phyloP scores from a whole-genome alignment of 30 jellyfish, hydroid and myxozoan genomes.

The Turritopsis rubra region DNA sequence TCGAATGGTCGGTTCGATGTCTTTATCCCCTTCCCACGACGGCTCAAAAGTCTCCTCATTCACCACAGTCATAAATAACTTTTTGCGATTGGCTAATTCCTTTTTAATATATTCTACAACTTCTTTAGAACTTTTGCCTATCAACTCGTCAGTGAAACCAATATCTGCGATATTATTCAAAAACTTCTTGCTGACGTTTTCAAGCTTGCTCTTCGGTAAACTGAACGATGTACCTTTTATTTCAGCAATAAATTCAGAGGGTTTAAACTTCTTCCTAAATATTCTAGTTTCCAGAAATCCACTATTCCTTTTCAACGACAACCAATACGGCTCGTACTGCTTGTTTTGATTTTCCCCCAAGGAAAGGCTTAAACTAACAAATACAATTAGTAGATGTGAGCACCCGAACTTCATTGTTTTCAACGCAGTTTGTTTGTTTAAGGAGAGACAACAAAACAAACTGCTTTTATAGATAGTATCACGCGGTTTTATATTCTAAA shows the following conservation, averaged over 20 bases:
- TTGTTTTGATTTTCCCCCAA: not conserved
- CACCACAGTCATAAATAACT: not conserved
- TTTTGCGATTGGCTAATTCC: not conserved
- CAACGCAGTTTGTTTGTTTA: no score
- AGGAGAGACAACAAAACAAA: not conserved
- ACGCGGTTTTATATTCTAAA: not conserved
- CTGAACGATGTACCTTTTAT: not conserved
- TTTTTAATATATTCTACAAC: not conserved
- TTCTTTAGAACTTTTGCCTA: not conserved
- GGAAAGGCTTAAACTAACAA: not conserved
- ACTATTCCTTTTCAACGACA: not conserved
- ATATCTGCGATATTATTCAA: not conserved
- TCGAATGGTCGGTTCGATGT: not conserved
- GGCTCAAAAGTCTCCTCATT: not conserved
- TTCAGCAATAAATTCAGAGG: not conserved
- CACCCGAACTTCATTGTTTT: no score
- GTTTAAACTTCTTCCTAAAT: not conserved
- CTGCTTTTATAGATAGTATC: no score
- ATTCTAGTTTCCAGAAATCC: not conserved
- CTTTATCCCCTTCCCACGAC: not conserved
- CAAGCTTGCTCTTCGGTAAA: not conserved
- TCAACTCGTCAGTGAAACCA: not conserved
- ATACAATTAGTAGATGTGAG: not conserved
- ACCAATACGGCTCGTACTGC: not conserved
- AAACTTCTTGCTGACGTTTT: not conserved